phyloP scores from a whole-genome alignment of 30 jellyfish, hydroid and myxozoan genomes.

The Turritopsis dohrnii region DNA sequence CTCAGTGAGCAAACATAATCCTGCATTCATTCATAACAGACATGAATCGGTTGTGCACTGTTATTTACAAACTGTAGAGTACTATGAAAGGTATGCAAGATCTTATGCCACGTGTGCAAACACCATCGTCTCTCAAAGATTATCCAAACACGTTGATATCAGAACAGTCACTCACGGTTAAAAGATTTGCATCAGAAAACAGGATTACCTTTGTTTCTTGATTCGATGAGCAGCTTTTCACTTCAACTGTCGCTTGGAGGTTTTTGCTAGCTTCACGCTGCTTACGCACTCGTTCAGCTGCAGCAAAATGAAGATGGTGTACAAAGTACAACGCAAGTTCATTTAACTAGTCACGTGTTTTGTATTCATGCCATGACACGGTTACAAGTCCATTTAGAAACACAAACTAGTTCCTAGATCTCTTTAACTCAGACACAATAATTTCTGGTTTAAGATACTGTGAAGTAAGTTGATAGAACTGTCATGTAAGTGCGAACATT shows the following conservation, averaged over 20 bases:
- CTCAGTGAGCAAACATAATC: no score
- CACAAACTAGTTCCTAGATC: background rate
- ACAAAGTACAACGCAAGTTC: background rate
- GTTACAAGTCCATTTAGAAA: background rate
- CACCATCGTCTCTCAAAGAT: background rate
- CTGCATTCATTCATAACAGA: background rate
- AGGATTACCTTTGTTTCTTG: background rate
- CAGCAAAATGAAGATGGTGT: background rate
- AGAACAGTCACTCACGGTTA: no score
- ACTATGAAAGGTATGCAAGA: background rate
- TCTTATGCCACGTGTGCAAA: background rate
- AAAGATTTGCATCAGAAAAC: no score
- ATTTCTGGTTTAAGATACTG: background rate
- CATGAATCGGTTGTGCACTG: background rate
- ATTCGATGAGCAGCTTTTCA: background rate
- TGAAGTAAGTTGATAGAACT: background rate
- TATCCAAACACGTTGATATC: no score
- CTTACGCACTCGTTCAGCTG: background rate
- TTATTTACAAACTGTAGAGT: background rate
- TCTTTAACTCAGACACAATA: background rate
- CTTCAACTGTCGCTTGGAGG: background rate
- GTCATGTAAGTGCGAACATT: background rate
- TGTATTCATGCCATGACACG: background rate
- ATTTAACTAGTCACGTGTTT: background rate
- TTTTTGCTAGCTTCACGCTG: background rate